Evolutionary conservation across 2,888 invertebrate genomes (phyloP).

Genomic region (Hypena proboscidalis): DNA sequence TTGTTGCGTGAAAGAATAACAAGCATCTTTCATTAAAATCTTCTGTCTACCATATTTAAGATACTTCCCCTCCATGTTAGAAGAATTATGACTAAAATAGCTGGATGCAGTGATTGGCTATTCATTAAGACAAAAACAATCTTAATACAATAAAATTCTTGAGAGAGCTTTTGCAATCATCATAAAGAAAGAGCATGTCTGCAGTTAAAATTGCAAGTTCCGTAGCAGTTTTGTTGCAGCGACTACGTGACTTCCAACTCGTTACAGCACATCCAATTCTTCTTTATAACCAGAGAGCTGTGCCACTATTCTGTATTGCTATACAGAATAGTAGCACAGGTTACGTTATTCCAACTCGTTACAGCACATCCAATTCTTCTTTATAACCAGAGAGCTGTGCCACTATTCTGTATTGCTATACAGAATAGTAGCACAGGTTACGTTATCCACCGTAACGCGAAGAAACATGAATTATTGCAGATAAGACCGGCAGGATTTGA

Average conservation of each 20-base stretch:
- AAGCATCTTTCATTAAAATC: too few relatives aligned
- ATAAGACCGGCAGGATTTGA: too few relatives aligned
- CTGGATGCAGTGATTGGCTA: too few relatives aligned
- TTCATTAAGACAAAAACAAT: too few relatives aligned
- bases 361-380: background rate
- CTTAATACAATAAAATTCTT: slow-evolving; percentile 1
- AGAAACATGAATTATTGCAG: too few relatives aligned
- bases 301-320: too few relatives aligned
- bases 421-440: slow-evolving; percentile 20
- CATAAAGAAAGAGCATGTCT: background rate
- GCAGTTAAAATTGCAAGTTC: slow-evolving; percentile 23
- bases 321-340: slow-evolving; percentile 15
- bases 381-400: background rate
- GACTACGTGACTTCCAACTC: slow-evolving; percentile 24
- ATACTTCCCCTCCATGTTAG: too few relatives aligned
- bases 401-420: too few relatives aligned
- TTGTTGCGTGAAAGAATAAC: too few relatives aligned
- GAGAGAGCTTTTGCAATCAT: background rate
- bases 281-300: background rate
- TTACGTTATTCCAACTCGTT: slow-evolving; percentile 23
- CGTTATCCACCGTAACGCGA: too few relatives aligned
- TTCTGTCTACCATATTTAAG: too few relatives aligned
- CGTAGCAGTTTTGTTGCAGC: slow-evolving; percentile 19
- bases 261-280: background rate
- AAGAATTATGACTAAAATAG: too few relatives aligned